Conservation (phyloP, 2,888 invertebrate species). For the Drosophila algonquin region DNA sequence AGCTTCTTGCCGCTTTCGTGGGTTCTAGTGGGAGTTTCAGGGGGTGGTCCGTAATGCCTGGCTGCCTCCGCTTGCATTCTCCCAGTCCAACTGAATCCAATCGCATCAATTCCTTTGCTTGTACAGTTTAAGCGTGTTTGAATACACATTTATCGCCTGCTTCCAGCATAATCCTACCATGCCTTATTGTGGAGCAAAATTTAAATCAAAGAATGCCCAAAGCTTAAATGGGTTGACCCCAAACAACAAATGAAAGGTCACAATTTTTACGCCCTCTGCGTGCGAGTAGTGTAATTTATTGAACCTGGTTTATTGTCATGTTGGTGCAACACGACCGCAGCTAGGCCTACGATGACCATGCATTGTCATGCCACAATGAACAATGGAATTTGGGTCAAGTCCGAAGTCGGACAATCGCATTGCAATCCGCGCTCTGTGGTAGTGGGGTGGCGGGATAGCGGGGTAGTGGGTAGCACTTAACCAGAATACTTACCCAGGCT, state of each 20-base stretch:
- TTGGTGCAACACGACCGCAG: conserved; percentile 29
- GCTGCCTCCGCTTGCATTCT: conserved; percentile 37
- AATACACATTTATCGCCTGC: background rate
- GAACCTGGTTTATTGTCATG: conserved; percentile 41
- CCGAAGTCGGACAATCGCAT: conserved; percentile 37
- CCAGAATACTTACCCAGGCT: conserved; percentile 86
- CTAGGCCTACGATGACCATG: conserved; percentile 32
- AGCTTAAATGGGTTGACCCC: background rate
- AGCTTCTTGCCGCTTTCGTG: background rate
- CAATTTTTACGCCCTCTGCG: conserved; percentile 2
- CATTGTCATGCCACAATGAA: conserved; percentile 20
- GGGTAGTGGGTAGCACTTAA: conserved; percentile 44
- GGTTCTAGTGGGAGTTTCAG: background rate
- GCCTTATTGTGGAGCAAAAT: background rate
- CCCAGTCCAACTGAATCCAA: conserved; percentile 63
- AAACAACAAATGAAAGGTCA: conserved; percentile 20
- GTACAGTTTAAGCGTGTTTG: conserved; percentile 17
- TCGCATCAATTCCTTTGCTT: conserved; percentile 46
- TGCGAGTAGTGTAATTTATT: conserved; percentile 31
- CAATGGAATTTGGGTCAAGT: conserved; percentile 65
- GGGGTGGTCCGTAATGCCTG: conserved; percentile 8
- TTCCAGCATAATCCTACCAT: too few relatives aligned
- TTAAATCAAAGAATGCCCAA: conserved; percentile 2
- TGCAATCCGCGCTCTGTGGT: conserved; percentile 24
- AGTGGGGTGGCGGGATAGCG: background rate